These are phyloP conservation scores for Prinia subflava DNA, from an alignment of 2,113 vertebrate species.

Conservation along the genomic window DNA sequence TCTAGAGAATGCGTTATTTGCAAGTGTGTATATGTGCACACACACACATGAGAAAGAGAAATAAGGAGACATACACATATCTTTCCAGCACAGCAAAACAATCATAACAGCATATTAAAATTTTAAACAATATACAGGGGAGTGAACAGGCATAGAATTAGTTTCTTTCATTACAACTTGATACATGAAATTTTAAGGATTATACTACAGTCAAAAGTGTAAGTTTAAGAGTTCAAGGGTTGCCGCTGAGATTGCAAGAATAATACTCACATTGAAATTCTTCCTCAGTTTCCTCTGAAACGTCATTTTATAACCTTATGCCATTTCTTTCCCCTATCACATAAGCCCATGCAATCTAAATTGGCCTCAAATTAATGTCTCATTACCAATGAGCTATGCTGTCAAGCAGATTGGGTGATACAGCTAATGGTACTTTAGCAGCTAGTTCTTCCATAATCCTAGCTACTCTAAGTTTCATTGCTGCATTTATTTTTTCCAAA, in stretches of 20 bases:
- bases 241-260: neutral
- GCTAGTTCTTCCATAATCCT: neutral
- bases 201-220: neutral
- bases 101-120: fast-evolving
- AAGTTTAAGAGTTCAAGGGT: neutral
- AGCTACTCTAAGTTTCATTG: neutral
- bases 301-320: neutral
- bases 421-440: neutral
- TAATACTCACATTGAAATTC: neutral
- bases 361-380: neutral
- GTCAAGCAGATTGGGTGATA: neutral
- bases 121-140: neutral
- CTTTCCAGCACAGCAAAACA: neutral
- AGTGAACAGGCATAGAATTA: neutral
- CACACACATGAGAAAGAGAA: neutral
- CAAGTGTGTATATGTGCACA: fast-evolving
- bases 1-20: neutral
- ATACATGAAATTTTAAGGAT: neutral
- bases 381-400: neutral
- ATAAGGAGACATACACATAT: fast-evolving
- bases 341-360: neutral
- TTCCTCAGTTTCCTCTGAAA: neutral
- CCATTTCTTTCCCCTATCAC: neutral
- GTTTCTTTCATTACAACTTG: fast-evolving
- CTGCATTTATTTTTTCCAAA: neutral